Evolutionary conservation across 1,140 invertebrate species (phyloP).

Genomic region (Halyomorpha halys): DNA sequence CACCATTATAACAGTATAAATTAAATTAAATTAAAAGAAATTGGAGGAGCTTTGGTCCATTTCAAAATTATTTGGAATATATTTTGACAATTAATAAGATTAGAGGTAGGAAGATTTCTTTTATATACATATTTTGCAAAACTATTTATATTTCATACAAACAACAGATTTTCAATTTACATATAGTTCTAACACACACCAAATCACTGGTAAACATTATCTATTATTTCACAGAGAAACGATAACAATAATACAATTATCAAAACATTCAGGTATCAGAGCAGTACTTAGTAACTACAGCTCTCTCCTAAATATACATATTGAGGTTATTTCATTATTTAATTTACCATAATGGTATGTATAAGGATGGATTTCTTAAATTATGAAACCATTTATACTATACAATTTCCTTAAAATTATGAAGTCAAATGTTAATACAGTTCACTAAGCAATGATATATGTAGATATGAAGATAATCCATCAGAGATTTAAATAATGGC

Average conservation of each 20-base stretch:
- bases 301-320: not conserved
- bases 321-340: too few species aligned
- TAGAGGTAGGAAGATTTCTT: constrained; percentile 10
- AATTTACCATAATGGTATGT: too few species aligned
- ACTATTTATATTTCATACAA: constrained; percentile 10
- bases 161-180: constrained; percentile 7
- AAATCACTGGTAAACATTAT: constrained; percentile 6
- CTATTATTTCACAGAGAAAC: constrained; percentile 8
- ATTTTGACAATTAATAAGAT: not conserved
- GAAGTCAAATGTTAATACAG: too few species aligned
- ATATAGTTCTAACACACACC: constrained; percentile 7
- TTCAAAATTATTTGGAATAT: constrained; percentile 6
- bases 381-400: too few species aligned
- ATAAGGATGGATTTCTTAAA: too few species aligned
- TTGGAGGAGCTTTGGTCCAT: constrained; percentile 1
- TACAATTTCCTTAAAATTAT: too few species aligned
- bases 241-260: constrained; percentile 1
- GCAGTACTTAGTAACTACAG: not conserved
- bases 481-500: constrained; percentile 3
- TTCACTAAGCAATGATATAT: too few species aligned
- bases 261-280: constrained; percentile 2
- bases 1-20: too few species aligned
- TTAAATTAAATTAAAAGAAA: too few species aligned
- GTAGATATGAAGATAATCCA: too few species aligned
- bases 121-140: constrained; percentile 11